Conservation (phyloP, 2,113 vertebrate species). For the Jacana jacana region DNA sequence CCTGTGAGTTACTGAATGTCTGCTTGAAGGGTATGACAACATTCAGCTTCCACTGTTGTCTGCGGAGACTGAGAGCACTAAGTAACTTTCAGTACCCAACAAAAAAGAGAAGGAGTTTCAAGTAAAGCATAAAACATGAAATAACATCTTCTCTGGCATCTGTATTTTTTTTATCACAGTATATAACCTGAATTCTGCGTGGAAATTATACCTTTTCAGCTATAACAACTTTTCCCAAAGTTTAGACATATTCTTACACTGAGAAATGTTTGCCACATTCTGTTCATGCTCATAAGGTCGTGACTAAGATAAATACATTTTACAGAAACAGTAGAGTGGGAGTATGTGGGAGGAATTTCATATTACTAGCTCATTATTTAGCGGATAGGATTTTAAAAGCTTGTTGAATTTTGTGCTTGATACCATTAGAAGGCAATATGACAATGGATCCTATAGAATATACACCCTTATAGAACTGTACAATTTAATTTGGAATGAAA, state of each 20-base stretch:
- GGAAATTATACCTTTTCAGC: constrained; percentile 49
- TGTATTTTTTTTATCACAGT: neutral
- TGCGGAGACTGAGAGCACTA: neutral
- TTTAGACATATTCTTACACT: constrained; percentile 27
- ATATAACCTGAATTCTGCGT: neutral
- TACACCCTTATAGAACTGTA: neutral
- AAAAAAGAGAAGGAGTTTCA: neutral
- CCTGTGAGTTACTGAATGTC: neutral
- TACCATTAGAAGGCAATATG: constrained; percentile 31
- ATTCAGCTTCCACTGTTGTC: neutral
- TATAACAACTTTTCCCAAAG: constrained; percentile 22
- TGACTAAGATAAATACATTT: constrained; percentile 77
- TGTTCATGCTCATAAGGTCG: constrained; percentile 67
- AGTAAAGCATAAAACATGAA: neutral
- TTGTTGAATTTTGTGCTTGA: constrained; percentile 42
- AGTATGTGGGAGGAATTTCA: constrained; percentile 74
- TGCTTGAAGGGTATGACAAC: neutral
- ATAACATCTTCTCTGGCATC: neutral
- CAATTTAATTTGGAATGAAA: neutral
- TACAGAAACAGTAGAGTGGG: constrained; percentile 66
- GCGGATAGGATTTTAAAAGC: constrained; percentile 63
- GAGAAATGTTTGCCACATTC: constrained; percentile 63
- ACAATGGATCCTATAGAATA: constrained; percentile 24
- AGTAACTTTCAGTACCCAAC: neutral
- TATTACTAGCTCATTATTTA: constrained; percentile 61